Evolutionary conservation across 2,888 invertebrate genomes (phyloP).

Genomic region (Phytoseiulus persimilis): DNA sequence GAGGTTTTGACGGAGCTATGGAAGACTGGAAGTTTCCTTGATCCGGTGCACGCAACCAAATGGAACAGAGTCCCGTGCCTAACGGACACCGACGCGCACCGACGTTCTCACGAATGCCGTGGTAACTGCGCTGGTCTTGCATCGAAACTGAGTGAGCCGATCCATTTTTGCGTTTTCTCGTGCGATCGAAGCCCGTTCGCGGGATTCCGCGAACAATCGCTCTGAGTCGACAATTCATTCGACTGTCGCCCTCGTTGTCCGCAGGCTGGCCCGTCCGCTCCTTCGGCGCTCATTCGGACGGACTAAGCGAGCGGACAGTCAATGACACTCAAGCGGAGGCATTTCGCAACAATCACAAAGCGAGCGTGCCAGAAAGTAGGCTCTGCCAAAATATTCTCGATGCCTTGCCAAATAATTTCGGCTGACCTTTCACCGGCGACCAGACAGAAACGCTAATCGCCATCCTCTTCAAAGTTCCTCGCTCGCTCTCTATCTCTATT

Average conservation of each 20-base stretch:
- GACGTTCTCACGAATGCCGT: neutral
- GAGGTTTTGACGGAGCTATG: neutral
- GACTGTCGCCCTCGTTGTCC: neutral
- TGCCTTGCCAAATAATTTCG: neutral
- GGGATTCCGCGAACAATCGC: neutral
- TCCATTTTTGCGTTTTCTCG: neutral
- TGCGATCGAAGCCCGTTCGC: neutral
- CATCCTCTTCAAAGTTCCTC: neutral
- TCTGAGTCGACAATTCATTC: neutral
- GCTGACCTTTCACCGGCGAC: constrained; percentile 5
- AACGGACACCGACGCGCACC: too few relatives aligned
- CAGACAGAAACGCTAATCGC: neutral
- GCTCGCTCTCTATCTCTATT: neutral
- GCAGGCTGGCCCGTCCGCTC: neutral
- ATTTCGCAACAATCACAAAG: neutral
- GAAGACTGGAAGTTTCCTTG: neutral
- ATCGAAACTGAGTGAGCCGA: neutral
- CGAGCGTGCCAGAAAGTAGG: constrained; percentile 5
- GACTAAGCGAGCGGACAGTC: neutral
- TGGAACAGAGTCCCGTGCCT: too few relatives aligned
- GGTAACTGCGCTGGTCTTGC: neutral
- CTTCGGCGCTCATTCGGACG: neutral
- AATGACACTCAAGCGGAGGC: neutral
- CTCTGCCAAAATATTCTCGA: neutral
- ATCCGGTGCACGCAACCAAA: too few relatives aligned